Percentiles rank a stretch among this genome's conserved stretches.
Evolutionary conservation across 30 jellyfish, hydroid and myxozoan species (phyloP).

Genomic region (Phacellophora camtschatica): DNA sequence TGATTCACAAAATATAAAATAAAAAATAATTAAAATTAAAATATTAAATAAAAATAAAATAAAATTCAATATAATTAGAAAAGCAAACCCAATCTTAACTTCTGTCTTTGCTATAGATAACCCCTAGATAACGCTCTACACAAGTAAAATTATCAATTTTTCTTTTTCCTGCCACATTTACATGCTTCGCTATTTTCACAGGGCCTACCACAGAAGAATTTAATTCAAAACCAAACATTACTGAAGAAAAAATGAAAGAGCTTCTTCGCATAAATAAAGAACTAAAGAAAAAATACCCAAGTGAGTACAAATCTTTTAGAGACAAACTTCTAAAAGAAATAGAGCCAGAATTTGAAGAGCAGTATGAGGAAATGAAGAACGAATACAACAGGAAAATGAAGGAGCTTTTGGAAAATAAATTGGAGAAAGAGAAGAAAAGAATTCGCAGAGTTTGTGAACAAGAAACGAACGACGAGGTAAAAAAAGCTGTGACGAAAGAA

Average conservation of each 20-base stretch:
- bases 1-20: too few species aligned
- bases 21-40: too few species aligned
- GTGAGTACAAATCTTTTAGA: neutral
- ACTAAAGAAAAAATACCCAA: constrained; percentile 6
- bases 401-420: neutral
- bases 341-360: neutral
- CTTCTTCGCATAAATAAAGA: constrained; percentile 14
- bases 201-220: neutral
- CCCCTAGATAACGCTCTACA: too few species aligned
- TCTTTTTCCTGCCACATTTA: too few species aligned
- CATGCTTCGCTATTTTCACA: too few species aligned
- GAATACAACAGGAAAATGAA: neutral
- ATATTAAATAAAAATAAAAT: too few species aligned
- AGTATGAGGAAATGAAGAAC: neutral
- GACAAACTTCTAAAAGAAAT: neutral
- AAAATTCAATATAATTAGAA: too few species aligned
- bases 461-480: constrained; percentile 8
- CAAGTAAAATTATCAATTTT: too few species aligned
- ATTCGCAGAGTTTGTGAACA: neutral
- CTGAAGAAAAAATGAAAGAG: neutral
- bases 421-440: neutral
- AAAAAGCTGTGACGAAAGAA: neutral
- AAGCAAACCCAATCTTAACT: too few species aligned
- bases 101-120: too few species aligned
- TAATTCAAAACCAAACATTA: neutral